Base-by-base conservation (phyloP, 1,140 invertebrate genomes). In the Aporrectodea caliginosa region DNA sequence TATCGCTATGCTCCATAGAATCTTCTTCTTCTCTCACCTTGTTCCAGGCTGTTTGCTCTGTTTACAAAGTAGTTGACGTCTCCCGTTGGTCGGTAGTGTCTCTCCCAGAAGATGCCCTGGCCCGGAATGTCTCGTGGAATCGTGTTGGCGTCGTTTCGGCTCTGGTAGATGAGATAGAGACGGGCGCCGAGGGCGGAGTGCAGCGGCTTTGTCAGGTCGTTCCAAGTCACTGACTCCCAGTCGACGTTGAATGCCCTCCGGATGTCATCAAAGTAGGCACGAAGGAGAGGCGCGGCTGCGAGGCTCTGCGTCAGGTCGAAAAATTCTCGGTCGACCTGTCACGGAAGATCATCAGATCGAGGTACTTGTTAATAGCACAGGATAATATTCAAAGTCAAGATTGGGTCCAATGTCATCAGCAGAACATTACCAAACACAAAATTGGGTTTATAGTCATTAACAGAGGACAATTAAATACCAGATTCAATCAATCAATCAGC, bases 151-250 rank as follows among this genome's bases (percentile, higher is more conserved):
- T 22, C 30, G 29, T 30, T 43, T 32, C 31, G 31, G 14, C 14
- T 30, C 29, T 16, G 16, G 14, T n/a, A 16, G 30, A 72, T 16
- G 1, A 78, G n/a, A 58, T 82, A 85, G 0, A 86, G 83, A 16
- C 84, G 77, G 12, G 85, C 84, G 14, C 84, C 85, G 1, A 86
- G 82, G 0, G 83, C 85, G 14, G 85, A 86, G 75, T 84, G 84
- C 16, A 86, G 77, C 1, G 85, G 85, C 76, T 84, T 85, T 12
- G 79, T 32, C 0, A 86, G 80, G 71, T 86, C 85, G 14, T 27
- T 22, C 85, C 85, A 86, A 1, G 69, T 72, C 1, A 84, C 83
- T 0, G 29, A 35, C 2, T 34, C 31, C 85, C 85, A 86, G 69
- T 85, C 79, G 22, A 86, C 85, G 6, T 82, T 80, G 30, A 86